Evolutionary conservation across 2,797 vertebrate species (phyloP).

Genomic region (Brachymystax lenok): DNA sequence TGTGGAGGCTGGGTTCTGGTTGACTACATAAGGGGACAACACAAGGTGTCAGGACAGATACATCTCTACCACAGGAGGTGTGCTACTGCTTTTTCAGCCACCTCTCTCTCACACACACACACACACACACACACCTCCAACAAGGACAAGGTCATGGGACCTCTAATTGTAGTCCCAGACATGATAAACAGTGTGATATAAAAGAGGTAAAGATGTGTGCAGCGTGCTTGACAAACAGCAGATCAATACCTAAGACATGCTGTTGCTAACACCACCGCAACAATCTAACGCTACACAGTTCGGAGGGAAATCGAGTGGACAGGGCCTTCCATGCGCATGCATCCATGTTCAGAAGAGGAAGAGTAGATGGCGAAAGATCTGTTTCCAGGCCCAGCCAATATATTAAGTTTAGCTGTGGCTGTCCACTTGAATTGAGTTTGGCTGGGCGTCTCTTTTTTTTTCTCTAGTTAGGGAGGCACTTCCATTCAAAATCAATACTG

Average conservation of each 20-base stretch:
- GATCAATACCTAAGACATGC: too few species aligned
- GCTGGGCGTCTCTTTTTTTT: not conserved
- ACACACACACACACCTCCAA: not conserved
- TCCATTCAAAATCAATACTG: not conserved
- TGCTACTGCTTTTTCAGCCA: not conserved
- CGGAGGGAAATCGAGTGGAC: not conserved
- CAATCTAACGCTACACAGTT: too few species aligned
- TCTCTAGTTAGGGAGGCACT: not conserved
- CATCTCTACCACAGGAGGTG: not conserved
- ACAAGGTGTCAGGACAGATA: too few species aligned
- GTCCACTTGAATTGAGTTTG: conserved; percentile 7
- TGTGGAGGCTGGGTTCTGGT: not conserved
- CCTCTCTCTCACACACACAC: too few species aligned
- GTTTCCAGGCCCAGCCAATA: conserved; percentile 11
- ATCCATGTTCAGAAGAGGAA: not conserved
- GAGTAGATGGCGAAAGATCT: conserved; percentile 12
- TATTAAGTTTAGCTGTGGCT: conserved; percentile 4
- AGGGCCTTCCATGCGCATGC: conserved; percentile 15
- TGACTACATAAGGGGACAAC: not conserved
- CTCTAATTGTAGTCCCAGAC: not conserved
- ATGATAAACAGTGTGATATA: too few species aligned
- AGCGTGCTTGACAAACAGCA: too few species aligned
- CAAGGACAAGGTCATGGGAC: not conserved
- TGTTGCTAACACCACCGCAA: too few species aligned
- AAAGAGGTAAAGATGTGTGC: too few species aligned